Evolutionary conservation across 2,888 invertebrate genomes (phyloP).

Genomic region (Drosophila differens): DNA sequence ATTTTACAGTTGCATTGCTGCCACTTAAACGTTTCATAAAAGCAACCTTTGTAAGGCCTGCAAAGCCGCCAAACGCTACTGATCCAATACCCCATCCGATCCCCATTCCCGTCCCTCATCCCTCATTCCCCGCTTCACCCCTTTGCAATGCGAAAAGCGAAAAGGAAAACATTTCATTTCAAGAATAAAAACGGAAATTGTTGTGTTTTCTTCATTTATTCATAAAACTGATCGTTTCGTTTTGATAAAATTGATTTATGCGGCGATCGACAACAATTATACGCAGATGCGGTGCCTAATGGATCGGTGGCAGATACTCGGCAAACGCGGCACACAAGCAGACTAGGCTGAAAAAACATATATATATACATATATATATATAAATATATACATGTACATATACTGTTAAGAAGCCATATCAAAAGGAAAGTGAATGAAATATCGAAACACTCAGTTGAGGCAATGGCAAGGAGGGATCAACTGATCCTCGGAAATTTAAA

Average conservation of each 20-base stretch:
- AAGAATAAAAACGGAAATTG: constrained; percentile 69
- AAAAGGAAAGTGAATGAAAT: not conserved
- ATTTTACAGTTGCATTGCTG: constrained; percentile 79
- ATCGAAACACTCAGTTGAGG: not conserved
- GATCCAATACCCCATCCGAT: constrained; percentile 11
- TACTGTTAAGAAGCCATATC: not conserved
- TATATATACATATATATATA: not conserved
- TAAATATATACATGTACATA: too few species aligned
- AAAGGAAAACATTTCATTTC: constrained; percentile 53
- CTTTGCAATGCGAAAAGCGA: constrained; percentile 58
- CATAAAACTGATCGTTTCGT: constrained; percentile 81
- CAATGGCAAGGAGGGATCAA: not conserved
- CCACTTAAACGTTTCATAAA: constrained; percentile 81
- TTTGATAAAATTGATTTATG: constrained; percentile 83
- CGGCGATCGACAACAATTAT: constrained; percentile 78
- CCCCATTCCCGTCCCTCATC: constrained; percentile 1
- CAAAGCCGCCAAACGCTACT: constrained; percentile 40
- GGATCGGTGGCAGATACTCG: constrained; percentile 71
- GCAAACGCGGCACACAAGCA: constrained; percentile 6
- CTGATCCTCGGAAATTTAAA: not conserved
- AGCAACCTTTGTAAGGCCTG: constrained; percentile 80
- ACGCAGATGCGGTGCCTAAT: constrained; percentile 81
- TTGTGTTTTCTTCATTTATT: constrained; percentile 63
- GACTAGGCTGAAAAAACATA: constrained; percentile 5
- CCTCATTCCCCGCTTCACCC: constrained; percentile 17